These are phyloP conservation scores for Zonitis immaculata DNA, from an alignment of 2,888 invertebrate species.

Conservation along the genomic window DNA sequence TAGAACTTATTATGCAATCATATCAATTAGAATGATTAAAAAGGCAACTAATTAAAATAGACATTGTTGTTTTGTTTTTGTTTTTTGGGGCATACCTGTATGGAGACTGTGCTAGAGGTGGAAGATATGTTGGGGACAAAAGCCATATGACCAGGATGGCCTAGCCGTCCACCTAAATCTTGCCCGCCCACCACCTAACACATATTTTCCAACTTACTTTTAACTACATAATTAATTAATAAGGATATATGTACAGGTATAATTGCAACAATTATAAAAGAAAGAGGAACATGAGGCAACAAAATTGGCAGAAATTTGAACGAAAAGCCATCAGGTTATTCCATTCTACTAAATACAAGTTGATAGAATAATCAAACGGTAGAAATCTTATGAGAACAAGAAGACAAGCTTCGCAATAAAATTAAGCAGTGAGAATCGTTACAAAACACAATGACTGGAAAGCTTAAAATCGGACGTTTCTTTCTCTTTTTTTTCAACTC, in stretches of 20 bases:
- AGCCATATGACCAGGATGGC: constrained; percentile 52
- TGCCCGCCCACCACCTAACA: constrained; percentile 52
- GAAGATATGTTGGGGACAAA: constrained; percentile 54
- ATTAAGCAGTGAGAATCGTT: too few relatives aligned
- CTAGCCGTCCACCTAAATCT: constrained; percentile 49
- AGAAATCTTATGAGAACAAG: too few relatives aligned
- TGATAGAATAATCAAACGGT: too few relatives aligned
- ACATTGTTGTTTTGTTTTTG: constrained; percentile 16
- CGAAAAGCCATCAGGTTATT: neutral
- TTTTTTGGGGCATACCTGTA: constrained; percentile 47
- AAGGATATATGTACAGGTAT: too few relatives aligned
- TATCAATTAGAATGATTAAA: neutral
- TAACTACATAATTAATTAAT: constrained; percentile 10
- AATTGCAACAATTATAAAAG: neutral
- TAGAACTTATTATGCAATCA: neutral
- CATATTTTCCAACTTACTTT: constrained; percentile 39
- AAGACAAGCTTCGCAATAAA: too few relatives aligned
- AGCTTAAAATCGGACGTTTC: too few relatives aligned
- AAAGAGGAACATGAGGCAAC: too few relatives aligned
- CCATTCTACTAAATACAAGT: neutral
- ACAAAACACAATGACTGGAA: too few relatives aligned
- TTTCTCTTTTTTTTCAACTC: too few relatives aligned
- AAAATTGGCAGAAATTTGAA: too few relatives aligned
- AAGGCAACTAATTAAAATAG: constrained; percentile 8
- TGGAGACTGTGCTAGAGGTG: constrained; percentile 46